Conservation (phyloP, 1,140 invertebrate genomes). For the Eurosta solidaginis region DNA sequence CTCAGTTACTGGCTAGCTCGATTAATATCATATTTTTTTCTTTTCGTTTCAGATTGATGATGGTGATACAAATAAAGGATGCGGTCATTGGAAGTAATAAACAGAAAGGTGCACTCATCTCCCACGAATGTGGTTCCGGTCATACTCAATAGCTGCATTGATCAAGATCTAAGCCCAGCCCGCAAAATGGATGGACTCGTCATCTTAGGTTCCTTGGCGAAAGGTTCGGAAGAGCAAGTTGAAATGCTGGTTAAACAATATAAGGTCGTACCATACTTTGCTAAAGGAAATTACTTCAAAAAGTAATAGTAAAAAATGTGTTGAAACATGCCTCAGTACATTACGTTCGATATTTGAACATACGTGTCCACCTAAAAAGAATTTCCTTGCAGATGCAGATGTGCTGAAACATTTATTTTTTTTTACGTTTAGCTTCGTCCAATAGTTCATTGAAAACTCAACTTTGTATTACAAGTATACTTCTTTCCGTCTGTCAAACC, state of each 20-base stretch:
- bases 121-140: neutral
- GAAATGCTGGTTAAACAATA: slow-evolving; percentile 67
- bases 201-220: slow-evolving; percentile 66
- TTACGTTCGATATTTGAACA: slow-evolving; percentile 36
- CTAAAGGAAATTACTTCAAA: too few species aligned
- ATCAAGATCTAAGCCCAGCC: neutral
- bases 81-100: too few species aligned
- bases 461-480: slow-evolving; percentile 76
- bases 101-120: too few species aligned
- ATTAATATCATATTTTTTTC: too few species aligned
- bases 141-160: slow-evolving; percentile 10
- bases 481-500: slow-evolving; percentile 74
- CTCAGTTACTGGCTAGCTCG: too few species aligned
- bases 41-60: too few species aligned
- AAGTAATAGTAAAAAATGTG: neutral
- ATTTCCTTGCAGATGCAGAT: too few species aligned
- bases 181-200: neutral
- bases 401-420: too few species aligned
- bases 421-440: slow-evolving; percentile 36
- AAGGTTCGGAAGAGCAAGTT: slow-evolving; percentile 75
- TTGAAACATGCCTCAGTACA: slow-evolving; percentile 26
- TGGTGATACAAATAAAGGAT: too few species aligned
- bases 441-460: slow-evolving; percentile 69
- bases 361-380: neutral
- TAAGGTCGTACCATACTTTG: slow-evolving; percentile 53